A percentile compares a stretch with the other conserved stretches of the same genome.
These are phyloP conservation scores for Synaphobranchus kaupii DNA, from an alignment of 2,797 vertebrate genomes.

Conservation along the genomic window DNA sequence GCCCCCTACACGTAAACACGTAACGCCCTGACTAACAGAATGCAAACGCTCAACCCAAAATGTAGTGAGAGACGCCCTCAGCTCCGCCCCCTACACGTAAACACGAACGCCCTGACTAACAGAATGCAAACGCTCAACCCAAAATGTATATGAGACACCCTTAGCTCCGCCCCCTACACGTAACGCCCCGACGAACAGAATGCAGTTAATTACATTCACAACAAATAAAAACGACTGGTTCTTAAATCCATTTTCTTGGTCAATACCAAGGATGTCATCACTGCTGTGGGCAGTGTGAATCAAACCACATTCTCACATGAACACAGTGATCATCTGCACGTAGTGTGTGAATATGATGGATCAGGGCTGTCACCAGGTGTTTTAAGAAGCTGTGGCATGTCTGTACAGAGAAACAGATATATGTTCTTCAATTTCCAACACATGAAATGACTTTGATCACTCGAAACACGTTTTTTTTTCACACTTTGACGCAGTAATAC, in stretches of 20 bases:
- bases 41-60: no score
- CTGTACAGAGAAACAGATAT: background rate
- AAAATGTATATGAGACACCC: no score
- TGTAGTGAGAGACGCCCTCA: no score
- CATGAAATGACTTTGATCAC: background rate
- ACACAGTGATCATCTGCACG: background rate
- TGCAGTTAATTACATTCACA: background rate
- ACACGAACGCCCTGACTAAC: no score
- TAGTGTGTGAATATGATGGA: background rate
- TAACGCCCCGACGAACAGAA: background rate
- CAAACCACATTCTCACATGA: background rate
- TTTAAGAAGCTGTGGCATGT: background rate
- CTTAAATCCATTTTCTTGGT: slow-evolving; percentile 11
- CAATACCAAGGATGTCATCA: background rate
- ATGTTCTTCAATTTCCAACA: background rate
- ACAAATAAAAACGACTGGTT: slow-evolving; percentile 11
- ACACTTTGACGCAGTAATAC: background rate
- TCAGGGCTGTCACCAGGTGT: background rate
- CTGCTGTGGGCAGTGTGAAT: background rate
- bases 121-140: no score
- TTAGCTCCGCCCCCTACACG: background rate
- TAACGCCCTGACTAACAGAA: no score
- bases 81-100: no score
- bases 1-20: no score
- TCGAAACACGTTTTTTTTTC: background rate